A percentile compares a stretch with the other conserved stretches of the same genome.
phyloP scores from a whole-genome alignment of 2,888 invertebrate species.

The Polyommatus icarus region DNA sequence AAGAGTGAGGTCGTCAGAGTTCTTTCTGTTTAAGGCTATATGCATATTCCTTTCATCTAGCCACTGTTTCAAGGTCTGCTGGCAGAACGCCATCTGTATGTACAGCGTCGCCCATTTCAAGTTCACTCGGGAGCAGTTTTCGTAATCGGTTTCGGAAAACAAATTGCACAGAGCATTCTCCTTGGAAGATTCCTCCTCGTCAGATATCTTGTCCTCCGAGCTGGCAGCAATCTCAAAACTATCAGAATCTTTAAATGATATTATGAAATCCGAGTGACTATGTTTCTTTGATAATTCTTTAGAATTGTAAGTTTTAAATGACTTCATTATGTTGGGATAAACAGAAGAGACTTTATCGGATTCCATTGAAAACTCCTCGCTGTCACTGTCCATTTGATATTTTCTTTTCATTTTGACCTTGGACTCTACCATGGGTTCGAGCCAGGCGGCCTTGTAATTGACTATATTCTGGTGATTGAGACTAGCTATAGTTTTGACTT shows the following conservation, averaged over 20 bases:
- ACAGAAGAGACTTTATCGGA: conserved; percentile 58
- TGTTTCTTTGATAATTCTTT: conserved; percentile 62
- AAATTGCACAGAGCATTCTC: conserved; percentile 64
- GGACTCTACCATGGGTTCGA: conserved; percentile 83
- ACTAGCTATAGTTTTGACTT: conserved; percentile 90
- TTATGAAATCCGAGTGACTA: conserved; percentile 67
- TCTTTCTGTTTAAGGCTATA: conserved; percentile 54
- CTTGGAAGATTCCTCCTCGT: conserved; percentile 54
- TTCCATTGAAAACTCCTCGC: conserved; percentile 57
- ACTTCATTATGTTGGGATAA: conserved; percentile 66
- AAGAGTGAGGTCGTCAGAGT: conserved; percentile 61
- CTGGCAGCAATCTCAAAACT: conserved; percentile 55
- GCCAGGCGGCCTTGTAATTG: conserved; percentile 91
- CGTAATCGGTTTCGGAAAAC: conserved; percentile 55
- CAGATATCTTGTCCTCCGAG: conserved; percentile 56
- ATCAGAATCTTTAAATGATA: conserved; percentile 66
- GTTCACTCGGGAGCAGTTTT: conserved; percentile 71
- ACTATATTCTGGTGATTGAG: conserved; percentile 90
- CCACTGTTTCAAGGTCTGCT: conserved; percentile 88
- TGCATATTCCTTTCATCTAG: conserved; percentile 82
- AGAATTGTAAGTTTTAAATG: conserved; percentile 74
- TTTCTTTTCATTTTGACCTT: conserved; percentile 62
- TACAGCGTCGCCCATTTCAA: conserved; percentile 86
- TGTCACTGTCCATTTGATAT: conserved; percentile 64
- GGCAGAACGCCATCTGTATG: conserved; percentile 92